Evolutionary conservation across 1,140 invertebrate species (phyloP).

Genomic region (Lepidostoma basale): DNA sequence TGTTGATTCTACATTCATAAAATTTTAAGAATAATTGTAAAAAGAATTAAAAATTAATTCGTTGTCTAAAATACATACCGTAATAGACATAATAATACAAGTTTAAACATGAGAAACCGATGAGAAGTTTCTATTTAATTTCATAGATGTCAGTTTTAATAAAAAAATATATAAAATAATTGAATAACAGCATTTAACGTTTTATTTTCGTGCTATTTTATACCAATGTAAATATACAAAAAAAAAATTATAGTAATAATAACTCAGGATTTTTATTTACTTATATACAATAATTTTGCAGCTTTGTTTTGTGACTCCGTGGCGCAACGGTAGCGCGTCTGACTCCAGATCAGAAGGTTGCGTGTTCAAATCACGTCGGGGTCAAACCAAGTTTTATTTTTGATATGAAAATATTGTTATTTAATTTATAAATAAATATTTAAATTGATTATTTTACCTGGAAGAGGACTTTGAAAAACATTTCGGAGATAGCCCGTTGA

Average conservation of each 20-base stretch:
- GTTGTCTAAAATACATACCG: not conserved
- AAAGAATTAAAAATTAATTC: not conserved
- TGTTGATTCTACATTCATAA: not conserved
- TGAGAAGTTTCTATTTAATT: not conserved
- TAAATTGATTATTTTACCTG: slow-evolving; percentile 52
- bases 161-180: not conserved
- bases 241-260: not conserved
- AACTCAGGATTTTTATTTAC: not conserved
- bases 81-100: not conserved
- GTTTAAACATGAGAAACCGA: not conserved
- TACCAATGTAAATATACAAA: not conserved
- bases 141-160: not conserved
- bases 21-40: not conserved
- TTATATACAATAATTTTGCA: slow-evolving; percentile 8
- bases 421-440: not conserved
- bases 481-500: slow-evolving; percentile 58
- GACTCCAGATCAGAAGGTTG: slow-evolving; percentile 99
- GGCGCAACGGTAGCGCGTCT: slow-evolving; percentile 98
- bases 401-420: not conserved
- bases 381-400: slow-evolving; percentile 62
- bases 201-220: not conserved
- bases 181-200: no score
- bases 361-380: slow-evolving; percentile 98
- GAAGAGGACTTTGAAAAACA: slow-evolving; percentile 63
- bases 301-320: slow-evolving; percentile 70